These are phyloP conservation scores for Aporophyla lueneburgensis DNA, from an alignment of 2,888 invertebrate genomes.

Conservation along the genomic window DNA sequence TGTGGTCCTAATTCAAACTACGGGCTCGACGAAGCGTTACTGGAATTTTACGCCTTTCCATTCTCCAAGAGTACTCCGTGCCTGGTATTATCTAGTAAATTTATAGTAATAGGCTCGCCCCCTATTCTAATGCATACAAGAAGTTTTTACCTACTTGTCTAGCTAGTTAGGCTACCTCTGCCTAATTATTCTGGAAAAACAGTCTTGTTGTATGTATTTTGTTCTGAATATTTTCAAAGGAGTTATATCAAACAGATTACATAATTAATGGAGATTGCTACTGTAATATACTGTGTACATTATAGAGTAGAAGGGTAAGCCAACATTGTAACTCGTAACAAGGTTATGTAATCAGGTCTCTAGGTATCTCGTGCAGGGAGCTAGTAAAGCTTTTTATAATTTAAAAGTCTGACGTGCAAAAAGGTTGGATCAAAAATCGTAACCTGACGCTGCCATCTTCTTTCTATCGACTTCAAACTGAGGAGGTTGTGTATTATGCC, in stretches of 20 bases:
- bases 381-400: background rate
- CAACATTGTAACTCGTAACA: constrained; percentile 3
- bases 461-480: background rate
- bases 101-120: no score
- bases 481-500: no score
- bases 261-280: background rate
- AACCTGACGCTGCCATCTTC: background rate
- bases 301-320: background rate
- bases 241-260: background rate
- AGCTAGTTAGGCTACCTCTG: background rate
- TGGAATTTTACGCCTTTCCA: background rate
- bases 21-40: background rate
- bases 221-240: background rate
- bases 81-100: background rate
- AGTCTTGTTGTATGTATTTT: background rate
- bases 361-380: constrained; percentile 1
- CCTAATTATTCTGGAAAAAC: background rate
- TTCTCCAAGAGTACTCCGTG: background rate
- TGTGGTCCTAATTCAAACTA: background rate
- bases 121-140: background rate
- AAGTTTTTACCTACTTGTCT: background rate
- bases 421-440: no score
- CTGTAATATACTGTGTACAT: background rate
- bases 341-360: background rate
- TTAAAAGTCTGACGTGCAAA: background rate